Evolutionary conservation across 2,113 vertebrate genomes (phyloP), one percentile per base, ranked within the genome.

Genomic region (Gila orcuttii): DNA sequence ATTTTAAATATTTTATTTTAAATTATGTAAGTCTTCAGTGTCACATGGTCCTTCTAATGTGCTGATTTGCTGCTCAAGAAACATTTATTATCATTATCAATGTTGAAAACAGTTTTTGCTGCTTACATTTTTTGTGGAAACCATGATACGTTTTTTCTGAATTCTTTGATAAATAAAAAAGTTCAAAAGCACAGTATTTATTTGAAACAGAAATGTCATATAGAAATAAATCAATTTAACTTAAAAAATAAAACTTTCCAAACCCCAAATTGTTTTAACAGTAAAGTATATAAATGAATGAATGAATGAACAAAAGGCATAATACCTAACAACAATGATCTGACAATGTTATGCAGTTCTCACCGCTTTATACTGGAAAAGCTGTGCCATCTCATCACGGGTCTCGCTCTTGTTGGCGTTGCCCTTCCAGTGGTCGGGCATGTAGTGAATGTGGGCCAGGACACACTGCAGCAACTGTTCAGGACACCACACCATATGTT

Each of bases 401-500:
- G 98, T 99, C 94, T 99, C 97, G 0, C 97, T 97, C 92, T 97
- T 95, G 89, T 99, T 97, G 79, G 98, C 98, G 2, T 96, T 97
- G 89, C 97, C 97, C 94, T 99, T 97, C 98, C 98, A 99, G 94
- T 99, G 98, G 93, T 99, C 98, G 59, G 98, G 98, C 98, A 99
- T 99, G 93, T 99, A 99, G 93, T 99, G 98, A 89, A 99, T 98
- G 83, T 99, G 97, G 0, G 98, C 97, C 89, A 99, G 93, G 88
- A 99, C 98, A 86, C 98, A 96, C 36, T 97, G 95, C 50, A 99
- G 94, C 92, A 99, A 96, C 96, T 99, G 98, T 93, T 99, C 97
- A 2, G 98, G 98, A 90, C 97, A 99, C 92, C 97, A 99, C 80
- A 99, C 97, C 95, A 99, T 93, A 93, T 99, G 97, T 91, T 99